These are phyloP conservation scores for Popillia japonica DNA, from an alignment of 1,140 invertebrate species.

Conservation along the genomic window DNA sequence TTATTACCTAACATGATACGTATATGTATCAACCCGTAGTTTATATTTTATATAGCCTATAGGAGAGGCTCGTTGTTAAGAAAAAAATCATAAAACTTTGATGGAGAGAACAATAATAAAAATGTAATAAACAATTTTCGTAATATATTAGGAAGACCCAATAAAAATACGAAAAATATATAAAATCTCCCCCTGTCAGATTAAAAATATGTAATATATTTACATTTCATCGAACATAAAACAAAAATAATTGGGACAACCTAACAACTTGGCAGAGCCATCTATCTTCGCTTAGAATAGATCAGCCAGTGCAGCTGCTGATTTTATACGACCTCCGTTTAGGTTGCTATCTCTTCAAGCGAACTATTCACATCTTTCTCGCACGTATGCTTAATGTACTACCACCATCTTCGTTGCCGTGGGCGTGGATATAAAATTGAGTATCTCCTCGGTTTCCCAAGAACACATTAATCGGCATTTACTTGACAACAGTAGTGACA, in stretches of 20 bases:
- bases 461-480: conserved; percentile 62
- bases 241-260: conserved; percentile 56
- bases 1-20: too few species aligned
- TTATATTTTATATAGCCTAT: too few species aligned
- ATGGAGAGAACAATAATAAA: background rate
- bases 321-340: conserved; percentile 41
- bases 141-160: background rate
- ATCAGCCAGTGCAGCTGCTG: conserved; percentile 53
- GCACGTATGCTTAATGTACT: background rate
- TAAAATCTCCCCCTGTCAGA: conserved; percentile 4
- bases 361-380: background rate
- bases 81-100: background rate
- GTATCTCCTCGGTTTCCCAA: conserved; percentile 55
- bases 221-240: conserved; percentile 54
- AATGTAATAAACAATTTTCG: background rate
- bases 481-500: conserved; percentile 61
- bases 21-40: too few species aligned
- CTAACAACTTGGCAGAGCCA: conserved; percentile 53
- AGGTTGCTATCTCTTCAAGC: conserved; percentile 19
- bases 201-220: conserved; percentile 45
- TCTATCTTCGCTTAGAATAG: conserved; percentile 55
- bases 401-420: background rate
- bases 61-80: too few species aligned
- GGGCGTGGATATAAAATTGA: conserved; percentile 13
- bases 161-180: conserved; percentile 25